Conservation (phyloP, 2,888 invertebrate species). For the Morpho helenor region DNA sequence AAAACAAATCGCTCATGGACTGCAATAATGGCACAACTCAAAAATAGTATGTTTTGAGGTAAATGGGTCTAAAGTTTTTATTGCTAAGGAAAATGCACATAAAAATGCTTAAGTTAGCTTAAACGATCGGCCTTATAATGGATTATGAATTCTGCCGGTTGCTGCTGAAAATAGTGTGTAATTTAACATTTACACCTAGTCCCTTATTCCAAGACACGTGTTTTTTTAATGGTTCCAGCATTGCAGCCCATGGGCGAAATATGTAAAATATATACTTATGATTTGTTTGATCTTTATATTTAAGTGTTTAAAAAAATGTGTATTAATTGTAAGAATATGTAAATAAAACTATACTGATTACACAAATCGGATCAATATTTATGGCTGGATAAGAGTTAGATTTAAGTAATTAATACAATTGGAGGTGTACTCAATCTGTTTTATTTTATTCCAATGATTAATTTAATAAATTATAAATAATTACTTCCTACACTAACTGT, state of each 20-base stretch:
- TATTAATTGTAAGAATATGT: slow-evolving; percentile 15
- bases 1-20: too few relatives aligned
- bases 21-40: too few relatives aligned
- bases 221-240: too few relatives aligned
- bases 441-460: slow-evolving; percentile 7
- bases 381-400: slow-evolving; percentile 36
- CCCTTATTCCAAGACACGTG: too few relatives aligned
- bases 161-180: too few relatives aligned
- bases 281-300: slow-evolving; percentile 13
- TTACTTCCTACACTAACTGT: slow-evolving; percentile 13
- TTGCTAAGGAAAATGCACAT: too few relatives aligned
- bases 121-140: too few relatives aligned
- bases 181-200: too few relatives aligned
- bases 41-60: too few relatives aligned
- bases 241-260: neutral
- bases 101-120: too few relatives aligned
- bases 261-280: slow-evolving; percentile 1
- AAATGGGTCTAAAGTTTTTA: too few relatives aligned
- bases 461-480: neutral
- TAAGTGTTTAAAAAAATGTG: slow-evolving; percentile 6
- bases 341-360: slow-evolving; percentile 26
- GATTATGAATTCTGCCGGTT: too few relatives aligned
- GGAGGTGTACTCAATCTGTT: slow-evolving; percentile 29
- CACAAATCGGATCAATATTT: slow-evolving; percentile 32
- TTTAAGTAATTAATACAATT: slow-evolving; percentile 56